These are phyloP conservation scores for Drosophila sordidula DNA, from an alignment of 2,888 invertebrate genomes.

Conservation along the genomic window DNA sequence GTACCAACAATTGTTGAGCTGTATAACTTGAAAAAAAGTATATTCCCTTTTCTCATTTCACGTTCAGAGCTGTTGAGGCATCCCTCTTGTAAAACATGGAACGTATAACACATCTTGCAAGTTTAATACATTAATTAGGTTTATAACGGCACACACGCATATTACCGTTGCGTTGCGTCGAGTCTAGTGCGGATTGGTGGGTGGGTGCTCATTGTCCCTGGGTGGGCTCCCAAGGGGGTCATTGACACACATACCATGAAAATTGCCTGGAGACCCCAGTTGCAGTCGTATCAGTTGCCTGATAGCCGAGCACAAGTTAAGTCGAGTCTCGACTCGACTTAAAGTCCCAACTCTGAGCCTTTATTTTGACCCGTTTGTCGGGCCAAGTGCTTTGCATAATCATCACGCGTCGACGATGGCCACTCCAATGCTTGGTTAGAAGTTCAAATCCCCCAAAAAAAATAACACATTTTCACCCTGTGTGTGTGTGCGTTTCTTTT, in stretches of 20 bases:
- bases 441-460: slow-evolving; percentile 41
- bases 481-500: background rate
- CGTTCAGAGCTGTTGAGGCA: slow-evolving; percentile 6
- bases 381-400: slow-evolving; percentile 66
- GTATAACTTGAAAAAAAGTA: background rate
- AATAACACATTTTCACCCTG: slow-evolving; percentile 37
- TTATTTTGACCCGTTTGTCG: slow-evolving; percentile 30
- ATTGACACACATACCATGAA: slow-evolving; percentile 73
- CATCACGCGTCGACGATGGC: slow-evolving; percentile 27
- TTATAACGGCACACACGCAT: slow-evolving; percentile 66
- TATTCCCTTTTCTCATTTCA: background rate
- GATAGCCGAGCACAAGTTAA: slow-evolving; percentile 29
- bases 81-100: slow-evolving; percentile 15
- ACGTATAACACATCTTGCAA: slow-evolving; percentile 64
- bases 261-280: slow-evolving; percentile 43
- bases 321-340: too few species aligned
- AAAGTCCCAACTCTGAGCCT: slow-evolving; percentile 32
- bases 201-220: background rate
- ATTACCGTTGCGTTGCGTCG: slow-evolving; percentile 28
- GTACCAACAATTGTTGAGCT: background rate
- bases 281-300: slow-evolving; percentile 37
- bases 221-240: slow-evolving; percentile 59
- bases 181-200: slow-evolving; percentile 1
- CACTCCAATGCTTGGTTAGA: slow-evolving; percentile 26
- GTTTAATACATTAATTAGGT: slow-evolving; percentile 79